Evolutionary conservation across 2,888 invertebrate genomes (phyloP), one percentile per base, ranked within the genome.

Genomic region (Drosophila mimetica): DNA sequence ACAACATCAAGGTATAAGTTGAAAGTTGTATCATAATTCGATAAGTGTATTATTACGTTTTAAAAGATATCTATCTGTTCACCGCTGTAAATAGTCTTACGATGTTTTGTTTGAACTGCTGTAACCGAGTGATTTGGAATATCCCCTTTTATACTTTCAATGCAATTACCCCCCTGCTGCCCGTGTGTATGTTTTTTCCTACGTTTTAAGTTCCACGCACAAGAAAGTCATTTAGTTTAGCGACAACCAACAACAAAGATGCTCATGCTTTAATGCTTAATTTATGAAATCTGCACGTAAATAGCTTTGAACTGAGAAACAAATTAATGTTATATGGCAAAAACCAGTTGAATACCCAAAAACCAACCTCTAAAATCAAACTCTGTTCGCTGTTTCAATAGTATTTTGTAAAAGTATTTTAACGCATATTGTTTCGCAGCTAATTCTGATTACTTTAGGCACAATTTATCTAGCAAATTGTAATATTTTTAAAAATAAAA

Each of bases 381-480:
- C 60, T 76, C 65, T 76, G 66, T 86, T 88, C 53, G 50, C 76
- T 77, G 66, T 86, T 75, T 74, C 51, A 69, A 72, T 67, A 83
- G 84, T 88, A 84, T 88, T 88, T 86, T 80, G 79, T 88, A 77
- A 74, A 83, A 86, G 87, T 77, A 84, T 84, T 84, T 76, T 67
- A 70, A 70, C 69, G 64, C 84, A 69, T 76, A 65, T 57, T 71
- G 71, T 82, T 66, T 84, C 72, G 73, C 71, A 75, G 73, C 64
- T 69, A 72, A 74, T 70, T 84, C 76, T 78, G 71, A 74, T 72
- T 85, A 74, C 52, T 69, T 84, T 88, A 85, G 88, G 78, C 67
- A 77, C 87, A 84, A 85, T 86, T 84, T 88, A 77, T 66, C 74
- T 84, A 88, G 88, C 85, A 70, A 85, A 88, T 88, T 86, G 80